Base-by-base conservation (phyloP, 1,140 invertebrate genomes). In the Bilobella aurantiaca region DNA sequence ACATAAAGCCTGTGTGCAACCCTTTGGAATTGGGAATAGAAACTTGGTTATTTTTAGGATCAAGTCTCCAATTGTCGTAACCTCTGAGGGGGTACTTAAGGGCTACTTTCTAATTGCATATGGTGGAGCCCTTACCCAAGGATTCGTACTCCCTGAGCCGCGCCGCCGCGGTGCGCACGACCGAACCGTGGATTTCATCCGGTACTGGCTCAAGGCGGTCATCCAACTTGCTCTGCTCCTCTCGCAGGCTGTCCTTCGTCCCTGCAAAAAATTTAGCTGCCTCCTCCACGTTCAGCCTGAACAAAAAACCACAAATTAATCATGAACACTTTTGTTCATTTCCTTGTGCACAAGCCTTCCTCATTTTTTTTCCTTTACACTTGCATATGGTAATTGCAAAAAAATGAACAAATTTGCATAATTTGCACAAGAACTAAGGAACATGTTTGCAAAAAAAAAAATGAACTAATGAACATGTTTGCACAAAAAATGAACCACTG, bases 181-280 rank as follows among this genome's bases (percentile, higher is more conserved):
- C 77, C 3, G 89, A 87, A 18, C 88, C 88, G 73, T 89, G 87
- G 32, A 87, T 83, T 14, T 86, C 81, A 3, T 84, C 75, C 0
- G 91, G 88, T 29, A 96, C 84, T 0, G 93, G 91, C 69, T 91
- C 83, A 72, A 98, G 80, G 67, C 87, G 82, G 65, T 89, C 84
- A 74, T 96, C 91, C 34, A 91, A 76, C 71, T 82, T 73, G 23
- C 70, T 63, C 18, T 70, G 63, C n/a, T 73, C 60, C 53, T 81
- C 80, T 62, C 82, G 81, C 0, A 84, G 76, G 0, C 79, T 79
- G 30, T 81, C 76, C 8, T 81, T 82, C 0, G 88, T 86, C 57
- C 81, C 81, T 46, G 81, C 74, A 73, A 88, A 92, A 64, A 85
- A 85, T 2, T 78, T 74, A 42, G 82, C 85, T 1, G 86, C 82